A percentile compares a stretch with the other conserved stretches of the same genome.
Evolutionary conservation across 1,140 invertebrate genomes (phyloP).

Genomic region (Anoplolepis gracilipes): DNA sequence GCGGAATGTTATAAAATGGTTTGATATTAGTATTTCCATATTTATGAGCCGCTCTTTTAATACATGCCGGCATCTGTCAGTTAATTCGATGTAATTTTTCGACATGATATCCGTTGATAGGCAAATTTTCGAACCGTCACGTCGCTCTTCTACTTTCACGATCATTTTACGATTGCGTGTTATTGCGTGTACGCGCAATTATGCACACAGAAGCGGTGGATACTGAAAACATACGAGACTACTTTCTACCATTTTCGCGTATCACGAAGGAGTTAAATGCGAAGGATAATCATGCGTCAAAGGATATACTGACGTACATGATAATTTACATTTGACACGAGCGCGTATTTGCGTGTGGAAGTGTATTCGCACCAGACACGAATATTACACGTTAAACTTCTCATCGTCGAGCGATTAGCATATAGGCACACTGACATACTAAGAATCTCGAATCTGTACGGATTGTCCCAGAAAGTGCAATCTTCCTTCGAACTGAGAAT

Average conservation of each 20-base stretch:
- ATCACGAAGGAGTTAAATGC: conserved; percentile 63
- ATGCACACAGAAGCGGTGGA: not conserved
- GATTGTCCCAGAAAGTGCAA: conserved; percentile 44
- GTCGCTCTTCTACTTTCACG: conserved; percentile 54
- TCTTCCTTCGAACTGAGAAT: not conserved
- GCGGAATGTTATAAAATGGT: conserved; percentile 11
- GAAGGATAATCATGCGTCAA: conserved; percentile 18
- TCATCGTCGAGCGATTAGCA: conserved; percentile 80
- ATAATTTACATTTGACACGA: conserved; percentile 29
- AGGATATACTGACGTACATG: not conserved
- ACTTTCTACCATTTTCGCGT: conserved; percentile 75
- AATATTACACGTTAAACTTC: conserved; percentile 64
- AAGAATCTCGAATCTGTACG: conserved; percentile 77
- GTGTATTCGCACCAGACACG: not conserved
- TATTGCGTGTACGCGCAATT: not conserved
- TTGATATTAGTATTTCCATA: conserved; percentile 25
- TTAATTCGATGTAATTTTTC: conserved; percentile 43
- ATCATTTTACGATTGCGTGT: conserved; percentile 46
- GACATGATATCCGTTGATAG: not conserved
- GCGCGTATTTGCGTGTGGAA: not conserved
- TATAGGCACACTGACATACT: conserved; percentile 85
- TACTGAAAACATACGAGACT: conserved; percentile 74
- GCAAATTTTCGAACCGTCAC: conserved; percentile 6
- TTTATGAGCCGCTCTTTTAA: conserved; percentile 34
- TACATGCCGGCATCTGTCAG: not conserved